Percentiles rank a stretch among this genome's conserved stretches.
These are phyloP conservation scores for Anagrus nilaparvatae DNA, from an alignment of 1,140 invertebrate genomes.

Conservation along the genomic window DNA sequence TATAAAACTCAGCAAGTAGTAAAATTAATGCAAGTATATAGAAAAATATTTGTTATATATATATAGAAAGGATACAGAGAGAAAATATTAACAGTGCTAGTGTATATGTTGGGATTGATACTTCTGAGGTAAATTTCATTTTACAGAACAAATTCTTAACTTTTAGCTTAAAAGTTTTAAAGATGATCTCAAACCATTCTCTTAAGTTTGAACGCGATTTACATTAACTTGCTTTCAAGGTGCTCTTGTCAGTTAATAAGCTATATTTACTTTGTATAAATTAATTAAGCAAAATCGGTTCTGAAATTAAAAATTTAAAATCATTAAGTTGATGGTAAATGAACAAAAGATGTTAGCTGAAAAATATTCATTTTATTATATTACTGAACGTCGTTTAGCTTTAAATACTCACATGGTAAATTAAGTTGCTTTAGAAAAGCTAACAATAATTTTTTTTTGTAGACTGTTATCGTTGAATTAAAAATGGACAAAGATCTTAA, in stretches of 20 bases:
- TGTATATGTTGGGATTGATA: constrained; percentile 97
- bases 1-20: constrained; percentile 90
- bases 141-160: constrained; percentile 3
- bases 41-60: constrained; percentile 95
- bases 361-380: not conserved
- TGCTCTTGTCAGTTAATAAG: constrained; percentile 28
- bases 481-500: constrained; percentile 99
- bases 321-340: not conserved
- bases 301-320: constrained; percentile 24
- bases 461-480: constrained; percentile 96
- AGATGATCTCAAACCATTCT: constrained; percentile 41
- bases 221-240: constrained; percentile 20
- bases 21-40: constrained; percentile 97
- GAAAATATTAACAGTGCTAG: constrained; percentile 98
- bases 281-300: constrained; percentile 34
- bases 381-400: not conserved
- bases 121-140: constrained; percentile 72
- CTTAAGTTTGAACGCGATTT: constrained; percentile 27
- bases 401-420: not conserved
- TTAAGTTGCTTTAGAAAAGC: not conserved
- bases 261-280: constrained; percentile 23
- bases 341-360: not conserved
- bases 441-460: constrained; percentile 23
- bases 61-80: constrained; percentile 96
- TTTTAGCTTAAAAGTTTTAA: constrained; percentile 4